These are phyloP conservation scores for Parascotia fuliginaria DNA, from an alignment of 2,888 invertebrate species.

Conservation along the genomic window DNA sequence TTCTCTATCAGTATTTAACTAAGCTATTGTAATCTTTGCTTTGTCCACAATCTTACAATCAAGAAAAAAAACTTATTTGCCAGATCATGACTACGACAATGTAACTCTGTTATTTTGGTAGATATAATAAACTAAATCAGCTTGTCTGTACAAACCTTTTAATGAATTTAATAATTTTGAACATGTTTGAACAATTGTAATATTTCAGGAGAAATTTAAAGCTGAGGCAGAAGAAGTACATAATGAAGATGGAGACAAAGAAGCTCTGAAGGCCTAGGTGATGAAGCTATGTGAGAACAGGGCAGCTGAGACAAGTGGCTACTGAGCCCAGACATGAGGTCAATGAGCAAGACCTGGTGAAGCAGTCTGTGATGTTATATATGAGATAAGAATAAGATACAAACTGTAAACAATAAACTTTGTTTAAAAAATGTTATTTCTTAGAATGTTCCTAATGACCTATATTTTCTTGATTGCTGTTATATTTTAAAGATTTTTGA, in stretches of 20 bases:
- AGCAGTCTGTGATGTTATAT: slow-evolving; percentile 33
- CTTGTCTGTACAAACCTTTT: too few species aligned
- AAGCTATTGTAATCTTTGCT: too few species aligned
- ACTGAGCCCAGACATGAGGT: not conserved
- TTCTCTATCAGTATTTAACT: too few species aligned
- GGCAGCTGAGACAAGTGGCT: not conserved
- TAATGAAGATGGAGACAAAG: slow-evolving; percentile 85
- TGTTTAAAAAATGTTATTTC: not conserved
- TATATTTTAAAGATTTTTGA: too few species aligned
- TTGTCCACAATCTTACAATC: too few species aligned
- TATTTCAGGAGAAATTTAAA: slow-evolving; percentile 83
- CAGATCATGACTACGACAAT: too few species aligned
- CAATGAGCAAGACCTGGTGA: not conserved
- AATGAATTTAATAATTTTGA: not conserved
- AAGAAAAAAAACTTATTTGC: too few species aligned
- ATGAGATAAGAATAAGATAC: slow-evolving; percentile 8
- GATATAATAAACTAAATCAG: too few species aligned
- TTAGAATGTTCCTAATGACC: too few species aligned
- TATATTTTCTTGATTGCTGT: too few species aligned
- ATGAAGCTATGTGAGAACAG: not conserved
- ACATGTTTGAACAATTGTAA: not conserved
- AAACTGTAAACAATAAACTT: not conserved
- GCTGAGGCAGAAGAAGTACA: slow-evolving; percentile 86
- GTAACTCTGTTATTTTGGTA: too few species aligned
- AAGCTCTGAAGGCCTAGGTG: slow-evolving; percentile 73